Percentiles rank a stretch among this genome's conserved stretches.
These are phyloP conservation scores for Mythimna lalbum DNA, from an alignment of 2,888 invertebrate species.

Conservation along the genomic window DNA sequence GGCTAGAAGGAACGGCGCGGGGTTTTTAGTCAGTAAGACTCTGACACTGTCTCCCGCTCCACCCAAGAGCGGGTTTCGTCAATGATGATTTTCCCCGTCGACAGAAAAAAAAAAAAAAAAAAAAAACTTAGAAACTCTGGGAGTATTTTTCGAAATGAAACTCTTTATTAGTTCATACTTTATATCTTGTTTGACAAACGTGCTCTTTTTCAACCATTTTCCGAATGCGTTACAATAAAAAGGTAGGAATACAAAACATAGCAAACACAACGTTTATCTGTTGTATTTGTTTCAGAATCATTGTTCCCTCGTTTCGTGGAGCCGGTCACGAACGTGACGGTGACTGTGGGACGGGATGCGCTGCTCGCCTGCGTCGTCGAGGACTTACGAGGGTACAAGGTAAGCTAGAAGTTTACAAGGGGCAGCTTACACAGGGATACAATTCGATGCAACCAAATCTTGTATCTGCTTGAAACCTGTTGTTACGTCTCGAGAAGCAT, in stretches of 20 bases:
- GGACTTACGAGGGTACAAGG: conserved; percentile 96
- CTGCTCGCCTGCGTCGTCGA: conserved; percentile 97
- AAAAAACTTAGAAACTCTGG: not conserved
- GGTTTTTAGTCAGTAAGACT: too few species aligned
- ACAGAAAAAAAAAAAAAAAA: too few species aligned
- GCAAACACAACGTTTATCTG: conserved; percentile 48
- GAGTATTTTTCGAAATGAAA: not conserved
- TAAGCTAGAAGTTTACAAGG: conserved; percentile 73
- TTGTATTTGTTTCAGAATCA: conserved; percentile 82
- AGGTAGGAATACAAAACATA: conserved; percentile 24
- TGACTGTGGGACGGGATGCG: conserved; percentile 96
- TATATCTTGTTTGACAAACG: not conserved
- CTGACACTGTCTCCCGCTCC: too few species aligned
- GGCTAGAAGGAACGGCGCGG: too few species aligned
- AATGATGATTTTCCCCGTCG: too few species aligned
- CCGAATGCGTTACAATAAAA: conserved; percentile 1
- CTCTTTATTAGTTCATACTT: not conserved
- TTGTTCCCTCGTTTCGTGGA: conserved; percentile 96
- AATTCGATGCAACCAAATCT: not conserved
- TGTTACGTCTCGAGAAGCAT: not conserved
- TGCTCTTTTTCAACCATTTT: not conserved
- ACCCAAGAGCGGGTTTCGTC: too few species aligned
- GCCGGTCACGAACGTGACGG: conserved; percentile 97
- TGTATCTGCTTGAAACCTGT: not conserved
- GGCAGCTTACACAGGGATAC: not conserved